A percentile compares a stretch with the other conserved stretches of the same genome.
These are phyloP conservation scores for Acanthisitta chloris DNA, from an alignment of 2,113 vertebrate species.

Conservation along the genomic window DNA sequence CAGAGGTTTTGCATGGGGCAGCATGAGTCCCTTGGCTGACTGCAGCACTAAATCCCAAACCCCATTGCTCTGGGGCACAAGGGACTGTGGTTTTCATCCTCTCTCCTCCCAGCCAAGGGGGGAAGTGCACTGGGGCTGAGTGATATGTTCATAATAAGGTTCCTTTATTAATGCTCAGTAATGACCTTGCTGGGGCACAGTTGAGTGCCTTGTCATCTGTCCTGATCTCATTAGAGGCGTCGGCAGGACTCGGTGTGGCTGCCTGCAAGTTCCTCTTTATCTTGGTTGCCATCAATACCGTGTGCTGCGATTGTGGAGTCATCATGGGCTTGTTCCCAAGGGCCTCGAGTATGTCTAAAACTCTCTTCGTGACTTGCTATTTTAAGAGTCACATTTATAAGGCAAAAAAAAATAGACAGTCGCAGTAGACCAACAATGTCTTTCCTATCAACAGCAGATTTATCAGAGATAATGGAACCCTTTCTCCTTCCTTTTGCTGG, in stretches of 20 bases:
- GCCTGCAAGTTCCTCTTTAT: not conserved
- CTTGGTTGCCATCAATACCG: not conserved
- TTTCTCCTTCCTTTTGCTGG: not conserved
- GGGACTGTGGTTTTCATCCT: not conserved
- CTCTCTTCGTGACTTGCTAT: constrained; percentile 45
- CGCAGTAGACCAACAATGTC: constrained; percentile 21
- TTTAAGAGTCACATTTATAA: constrained; percentile 45
- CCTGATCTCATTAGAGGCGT: constrained; percentile 35
- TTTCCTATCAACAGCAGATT: constrained; percentile 30
- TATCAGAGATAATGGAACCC: not conserved
- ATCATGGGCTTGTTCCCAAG: constrained; percentile 23
- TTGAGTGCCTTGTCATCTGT: constrained; percentile 52
- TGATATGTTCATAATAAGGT: not conserved
- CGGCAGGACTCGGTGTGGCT: not conserved
- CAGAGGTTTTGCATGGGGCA: not conserved
- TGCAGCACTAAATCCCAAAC: not conserved
- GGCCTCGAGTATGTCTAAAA: not conserved
- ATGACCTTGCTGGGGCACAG: constrained; percentile 50
- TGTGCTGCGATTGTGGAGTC: not conserved
- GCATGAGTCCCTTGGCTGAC: not conserved
- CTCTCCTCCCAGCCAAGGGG: not conserved
- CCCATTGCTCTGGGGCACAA: not conserved
- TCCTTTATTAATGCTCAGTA: constrained; percentile 37
- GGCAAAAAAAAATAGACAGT: not conserved
- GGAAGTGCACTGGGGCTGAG: not conserved